Percentiles rank a stretch among this genome's conserved stretches.
Evolutionary conservation across 2,797 vertebrate genomes (phyloP).

Genomic region (Cyprinodon diabolis): DNA sequence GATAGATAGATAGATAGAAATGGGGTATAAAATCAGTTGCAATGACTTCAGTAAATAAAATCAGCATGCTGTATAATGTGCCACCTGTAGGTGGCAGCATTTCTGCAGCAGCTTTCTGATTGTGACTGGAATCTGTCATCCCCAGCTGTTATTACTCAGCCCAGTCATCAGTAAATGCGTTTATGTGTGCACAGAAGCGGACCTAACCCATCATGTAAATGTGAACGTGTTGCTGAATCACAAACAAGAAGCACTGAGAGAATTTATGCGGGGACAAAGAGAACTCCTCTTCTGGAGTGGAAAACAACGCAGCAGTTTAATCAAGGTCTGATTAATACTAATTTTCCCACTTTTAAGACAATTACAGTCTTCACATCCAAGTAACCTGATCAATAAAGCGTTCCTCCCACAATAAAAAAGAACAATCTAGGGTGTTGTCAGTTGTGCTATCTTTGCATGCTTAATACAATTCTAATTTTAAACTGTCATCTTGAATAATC

Average conservation of each 20-base stretch:
- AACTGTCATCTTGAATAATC: constrained; percentile 62
- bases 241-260: constrained; percentile 33
- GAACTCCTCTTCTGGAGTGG: constrained; percentile 18
- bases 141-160: constrained; percentile 16
- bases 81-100: constrained; percentile 69
- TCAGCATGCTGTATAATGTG: background rate
- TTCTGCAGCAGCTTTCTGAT: constrained; percentile 28
- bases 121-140: background rate
- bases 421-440: constrained; percentile 31
- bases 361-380: constrained; percentile 47
- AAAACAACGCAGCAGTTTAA: constrained; percentile 47
- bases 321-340: constrained; percentile 56
- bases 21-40: background rate
- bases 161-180: constrained; percentile 35
- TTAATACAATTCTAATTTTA: constrained; percentile 44
- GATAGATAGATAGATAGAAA: background rate
- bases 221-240: constrained; percentile 20
- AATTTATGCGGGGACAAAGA: constrained; percentile 6
- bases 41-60: background rate
- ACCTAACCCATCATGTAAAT: constrained; percentile 44
- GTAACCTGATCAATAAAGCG: constrained; percentile 54
- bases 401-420: constrained; percentile 34
- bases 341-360: constrained; percentile 52
- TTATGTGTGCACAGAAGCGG: constrained; percentile 35
- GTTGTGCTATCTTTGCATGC: constrained; percentile 41